Percentiles rank a stretch among this genome's conserved stretches.
Evolutionary conservation across 2,797 vertebrate genomes (phyloP).

Genomic region (Buceros bicornis): DNA sequence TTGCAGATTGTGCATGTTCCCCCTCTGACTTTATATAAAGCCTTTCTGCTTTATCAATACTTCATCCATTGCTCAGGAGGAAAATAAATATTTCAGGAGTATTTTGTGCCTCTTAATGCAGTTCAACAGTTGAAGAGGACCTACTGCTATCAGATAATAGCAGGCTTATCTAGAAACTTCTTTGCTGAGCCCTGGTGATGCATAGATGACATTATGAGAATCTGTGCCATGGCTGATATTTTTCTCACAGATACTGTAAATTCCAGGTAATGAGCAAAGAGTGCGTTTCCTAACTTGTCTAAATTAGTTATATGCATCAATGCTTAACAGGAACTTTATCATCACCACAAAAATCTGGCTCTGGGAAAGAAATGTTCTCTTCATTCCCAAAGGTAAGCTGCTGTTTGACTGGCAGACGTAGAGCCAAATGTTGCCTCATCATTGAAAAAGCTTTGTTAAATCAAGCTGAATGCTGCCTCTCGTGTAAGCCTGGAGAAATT

Average conservation of each 20-base stretch:
- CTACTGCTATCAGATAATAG: background rate
- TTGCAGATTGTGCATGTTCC: background rate
- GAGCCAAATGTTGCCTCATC: conserved; percentile 23
- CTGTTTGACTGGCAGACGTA: background rate
- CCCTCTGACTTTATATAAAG: background rate
- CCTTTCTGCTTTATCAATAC: conserved; percentile 14
- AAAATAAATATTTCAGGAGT: conserved; percentile 61
- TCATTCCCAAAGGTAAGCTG: conserved; percentile 44
- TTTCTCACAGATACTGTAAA: conserved; percentile 31
- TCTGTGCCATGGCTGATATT: background rate
- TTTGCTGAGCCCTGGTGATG: conserved; percentile 7
- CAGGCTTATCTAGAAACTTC: conserved; percentile 5
- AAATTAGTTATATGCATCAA: conserved; percentile 37
- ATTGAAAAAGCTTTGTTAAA: conserved; percentile 25
- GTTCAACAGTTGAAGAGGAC: background rate
- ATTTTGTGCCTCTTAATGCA: conserved; percentile 28
- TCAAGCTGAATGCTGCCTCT: conserved; percentile 18
- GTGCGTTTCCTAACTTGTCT: conserved; percentile 1
- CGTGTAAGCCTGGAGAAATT: background rate
- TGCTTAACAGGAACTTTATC: conserved; percentile 34
- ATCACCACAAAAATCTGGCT: conserved; percentile 28
- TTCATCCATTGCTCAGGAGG: conserved; percentile 19
- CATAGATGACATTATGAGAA: background rate
- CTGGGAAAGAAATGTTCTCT: conserved; percentile 20
- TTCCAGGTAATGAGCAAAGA: conserved; percentile 37